Conservation (phyloP, 1,140 invertebrate genomes). For the Drosophila lacteicornis region DNA sequence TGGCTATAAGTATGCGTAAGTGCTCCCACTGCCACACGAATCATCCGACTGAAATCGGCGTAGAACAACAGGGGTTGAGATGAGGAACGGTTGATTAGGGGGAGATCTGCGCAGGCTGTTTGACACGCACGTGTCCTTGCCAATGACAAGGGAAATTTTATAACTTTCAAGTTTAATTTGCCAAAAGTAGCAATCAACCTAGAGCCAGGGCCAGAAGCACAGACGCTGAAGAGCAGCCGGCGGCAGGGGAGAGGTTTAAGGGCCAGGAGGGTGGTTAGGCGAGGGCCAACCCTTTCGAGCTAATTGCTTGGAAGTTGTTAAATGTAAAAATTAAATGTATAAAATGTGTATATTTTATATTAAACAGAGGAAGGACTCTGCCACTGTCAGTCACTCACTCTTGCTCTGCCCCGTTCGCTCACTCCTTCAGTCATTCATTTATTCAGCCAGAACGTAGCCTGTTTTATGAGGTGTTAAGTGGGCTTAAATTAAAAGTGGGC, state of each 20-base stretch:
- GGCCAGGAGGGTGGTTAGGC: conserved; percentile 10
- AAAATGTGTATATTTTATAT: conserved; percentile 81
- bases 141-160: conserved; percentile 84
- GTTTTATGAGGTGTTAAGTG: conserved; percentile 83
- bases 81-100: conserved; percentile 5
- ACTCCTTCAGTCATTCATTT: conserved; percentile 42
- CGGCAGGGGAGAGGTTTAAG: conserved; percentile 26
- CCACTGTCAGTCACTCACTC: conserved; percentile 44
- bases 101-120: conserved; percentile 23
- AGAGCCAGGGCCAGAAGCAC: conserved; percentile 31
- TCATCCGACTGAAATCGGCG: conserved; percentile 18
- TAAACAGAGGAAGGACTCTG: conserved; percentile 42
- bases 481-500: conserved; percentile 78
- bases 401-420: conserved; percentile 1
- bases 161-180: conserved; percentile 84
- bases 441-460: conserved; percentile 66
- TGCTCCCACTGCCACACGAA: conserved; percentile 27
- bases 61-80: conserved; percentile 33
- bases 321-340: conserved; percentile 81
- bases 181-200: conserved; percentile 80
- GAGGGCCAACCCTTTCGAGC: conserved; percentile 68
- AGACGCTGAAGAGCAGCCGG: conserved; percentile 9
- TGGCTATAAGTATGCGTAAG: conserved; percentile 43
- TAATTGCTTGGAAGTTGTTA: conserved; percentile 83
- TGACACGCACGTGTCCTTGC: conserved; percentile 79